Percentiles rank a stretch among this genome's conserved stretches.
phyloP scores from a whole-genome alignment of 2,797 vertebrate species.

The Sebastes iracundus region DNA sequence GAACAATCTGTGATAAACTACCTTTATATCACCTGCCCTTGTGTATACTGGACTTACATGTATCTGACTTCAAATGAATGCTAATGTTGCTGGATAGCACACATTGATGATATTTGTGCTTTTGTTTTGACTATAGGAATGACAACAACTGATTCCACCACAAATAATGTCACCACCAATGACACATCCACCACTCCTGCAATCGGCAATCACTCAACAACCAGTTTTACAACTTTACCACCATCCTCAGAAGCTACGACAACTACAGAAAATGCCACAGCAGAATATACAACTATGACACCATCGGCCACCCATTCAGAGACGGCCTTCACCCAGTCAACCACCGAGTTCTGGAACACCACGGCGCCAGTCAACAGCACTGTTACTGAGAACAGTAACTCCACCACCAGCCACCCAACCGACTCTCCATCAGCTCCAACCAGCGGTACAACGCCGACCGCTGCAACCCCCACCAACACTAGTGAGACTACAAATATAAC shows the following conservation, averaged over 20 bases:
- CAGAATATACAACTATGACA: not conserved
- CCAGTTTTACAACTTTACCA: not conserved
- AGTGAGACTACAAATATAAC: slow-evolving; percentile 17
- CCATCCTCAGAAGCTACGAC: not conserved
- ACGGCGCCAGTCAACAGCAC: not conserved
- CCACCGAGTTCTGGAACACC: not conserved
- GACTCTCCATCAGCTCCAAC: not conserved
- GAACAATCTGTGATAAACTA: not conserved
- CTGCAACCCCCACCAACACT: not conserved
- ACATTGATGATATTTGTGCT: not conserved
- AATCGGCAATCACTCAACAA: not conserved
- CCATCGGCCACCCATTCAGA: not conserved
- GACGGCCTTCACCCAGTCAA: not conserved
- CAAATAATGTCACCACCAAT: not conserved
- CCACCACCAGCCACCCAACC: not conserved
- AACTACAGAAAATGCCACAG: not conserved
- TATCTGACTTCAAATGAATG: not conserved
- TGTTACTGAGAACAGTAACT: not conserved
- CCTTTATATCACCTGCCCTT: not conserved
- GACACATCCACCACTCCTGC: not conserved
- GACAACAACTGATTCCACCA: not conserved
- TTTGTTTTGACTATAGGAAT: slow-evolving; percentile 41
- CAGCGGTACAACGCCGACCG: not conserved
- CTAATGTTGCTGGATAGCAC: not conserved
- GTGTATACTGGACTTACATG: not conserved